Evolutionary conservation across 1,140 invertebrate species (phyloP), one percentile per base, ranked within the genome.

Genomic region (Drosophila kepulauana): DNA sequence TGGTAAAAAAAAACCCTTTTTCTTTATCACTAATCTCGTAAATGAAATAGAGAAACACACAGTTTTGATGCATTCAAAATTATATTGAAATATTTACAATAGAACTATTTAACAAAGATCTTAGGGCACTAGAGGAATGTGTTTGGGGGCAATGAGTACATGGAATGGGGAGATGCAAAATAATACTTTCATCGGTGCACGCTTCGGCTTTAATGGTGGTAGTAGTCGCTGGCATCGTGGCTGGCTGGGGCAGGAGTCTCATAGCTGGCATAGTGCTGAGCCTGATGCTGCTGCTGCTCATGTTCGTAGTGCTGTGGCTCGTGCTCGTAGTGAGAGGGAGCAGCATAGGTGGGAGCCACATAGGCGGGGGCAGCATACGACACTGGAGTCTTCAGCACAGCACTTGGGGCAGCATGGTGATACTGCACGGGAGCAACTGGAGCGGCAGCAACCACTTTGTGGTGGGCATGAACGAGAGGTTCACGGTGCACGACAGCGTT

Each of bases 401-500:
- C 45, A 6, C 72, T 56, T 3, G 84, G 73, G 8, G 87, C 62
- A 3, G 75, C 73, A 52, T 91, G 85, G 10, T 91, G 79, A 15
- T 91, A 86, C 38, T 81, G 81, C 1, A 72, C 79, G 4, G 76
- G 84, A 2, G 82, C 72, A 16, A 66, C 78, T 1, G 76, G 84
- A 10, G 82, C 78, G 25, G 73, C 61, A 20, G 81, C 81, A 51
- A 88, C 68, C 45, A 80, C 66, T n/a, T 81, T 80, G 59, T 89
- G 81, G 54, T 77, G 79, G 5, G 67, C 57, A 51, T 92, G 91
- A 13, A 64, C 70, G n/a, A 93, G 91, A 1, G 93, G 92, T 51
- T 94, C 91, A 28, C 91, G 91, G 25, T 91, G 81, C 0, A 93
- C 93, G n/a, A 93, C 88, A 38, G 93, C 93, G 74, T 93, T 93